A percentile compares a stretch with the other conserved stretches of the same genome.
Conservation (phyloP, 2,888 invertebrate species). For the Rotaria macrura region DNA sequence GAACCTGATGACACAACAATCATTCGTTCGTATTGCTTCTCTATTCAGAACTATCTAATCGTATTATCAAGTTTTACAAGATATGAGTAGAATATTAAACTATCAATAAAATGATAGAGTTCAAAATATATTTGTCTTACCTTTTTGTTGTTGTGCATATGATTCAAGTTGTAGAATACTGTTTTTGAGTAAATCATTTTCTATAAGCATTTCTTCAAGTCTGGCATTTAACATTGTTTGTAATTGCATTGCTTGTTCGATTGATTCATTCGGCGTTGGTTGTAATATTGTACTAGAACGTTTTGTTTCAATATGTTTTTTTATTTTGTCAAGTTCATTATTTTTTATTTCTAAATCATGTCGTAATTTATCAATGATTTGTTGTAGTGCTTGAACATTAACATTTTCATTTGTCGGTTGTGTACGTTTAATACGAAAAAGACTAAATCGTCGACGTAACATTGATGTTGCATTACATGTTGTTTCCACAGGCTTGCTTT, state of each 20-base stretch:
- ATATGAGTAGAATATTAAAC: too few species aligned
- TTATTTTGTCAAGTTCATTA: not conserved
- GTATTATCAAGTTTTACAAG: not conserved
- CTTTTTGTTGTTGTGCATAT: not conserved
- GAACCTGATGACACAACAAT: not conserved
- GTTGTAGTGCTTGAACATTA: not conserved
- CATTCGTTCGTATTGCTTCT: not conserved
- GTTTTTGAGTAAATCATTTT: not conserved
- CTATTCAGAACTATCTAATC: not conserved
- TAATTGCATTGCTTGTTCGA: not conserved
- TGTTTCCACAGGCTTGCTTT: not conserved
- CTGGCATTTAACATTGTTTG: not conserved
- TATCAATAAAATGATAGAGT: too few species aligned
- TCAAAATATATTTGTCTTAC: not conserved
- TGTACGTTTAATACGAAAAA: not conserved
- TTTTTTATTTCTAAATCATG: not conserved
- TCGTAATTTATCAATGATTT: not conserved
- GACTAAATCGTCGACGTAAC: conserved; percentile 1
- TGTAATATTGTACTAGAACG: not conserved
- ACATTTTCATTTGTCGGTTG: not conserved
- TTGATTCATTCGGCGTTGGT: not conserved
- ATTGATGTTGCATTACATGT: not conserved
- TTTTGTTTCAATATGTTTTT: not conserved
- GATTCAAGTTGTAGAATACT: not conserved
- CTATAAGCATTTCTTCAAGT: not conserved